Evolutionary conservation across 2,888 invertebrate species (phyloP), one percentile per base, ranked within the genome.

Genomic region (Heliothis peltigera): DNA sequence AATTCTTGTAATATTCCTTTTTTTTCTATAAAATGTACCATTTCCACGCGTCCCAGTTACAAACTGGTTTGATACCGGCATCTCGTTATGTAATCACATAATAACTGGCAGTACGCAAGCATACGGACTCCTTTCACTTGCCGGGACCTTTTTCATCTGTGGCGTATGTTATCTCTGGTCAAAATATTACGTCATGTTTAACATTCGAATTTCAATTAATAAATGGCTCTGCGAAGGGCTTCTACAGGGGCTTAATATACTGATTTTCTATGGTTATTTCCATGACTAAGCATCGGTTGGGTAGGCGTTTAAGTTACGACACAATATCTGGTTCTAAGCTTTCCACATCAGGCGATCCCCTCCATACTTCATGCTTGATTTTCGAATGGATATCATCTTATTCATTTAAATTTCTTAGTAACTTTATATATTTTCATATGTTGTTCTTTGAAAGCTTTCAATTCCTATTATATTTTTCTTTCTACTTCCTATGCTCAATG

Each of bases 131-230:
- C 88, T 88, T 88, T 88, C 88, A 88, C 88, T 87, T 83, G 75
- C 76, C 84, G 86, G 85, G 83, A 85, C 88, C 85, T 87, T 88
- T 85, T 86, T 83, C 84, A 86, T 85, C 85, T 85, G 83, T 84
- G 80, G 75, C 52, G 52, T 61, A 69, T 80, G 78, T 77, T 81
- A 78, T 80, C 73, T 73, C 69, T 79, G 65, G 59, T 69, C 72
- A 64, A 64, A 67, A 51, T 44, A 49, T 80, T 79, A 57, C 70
- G 55, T 79, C 75, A 64, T 51, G 52, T 48, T 66, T 6, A 35
- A 53, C 47, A 52, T 61, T 70, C 52, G 66, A 60, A 66, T 66
- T 56, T 54, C 22, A 58, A 64, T 64, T 42, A 22, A 42, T 51
- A 18, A 8, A 46, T 42, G 49, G 39, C 18, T 25, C 51, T 68